Conservation (phyloP, 1,140 invertebrate species). For the Dendroctonus valens region DNA sequence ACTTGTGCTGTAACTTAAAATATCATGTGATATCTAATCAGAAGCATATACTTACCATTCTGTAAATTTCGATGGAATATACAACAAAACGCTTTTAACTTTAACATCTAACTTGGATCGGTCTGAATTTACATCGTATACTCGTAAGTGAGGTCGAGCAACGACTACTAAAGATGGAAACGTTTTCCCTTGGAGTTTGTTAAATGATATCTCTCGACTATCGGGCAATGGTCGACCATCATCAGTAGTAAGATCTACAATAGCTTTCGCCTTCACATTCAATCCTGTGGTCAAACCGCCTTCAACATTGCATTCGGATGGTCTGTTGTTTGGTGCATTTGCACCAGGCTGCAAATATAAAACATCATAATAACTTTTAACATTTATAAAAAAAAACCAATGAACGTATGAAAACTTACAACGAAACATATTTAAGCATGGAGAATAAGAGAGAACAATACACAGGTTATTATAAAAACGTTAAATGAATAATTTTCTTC, state of each 20-base stretch:
- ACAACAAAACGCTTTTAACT: slow-evolving; percentile 78
- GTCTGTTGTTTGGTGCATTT: slow-evolving; percentile 15
- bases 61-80: slow-evolving; percentile 75
- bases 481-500: too few relatives aligned
- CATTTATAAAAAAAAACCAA: too few relatives aligned
- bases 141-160: slow-evolving; percentile 70
- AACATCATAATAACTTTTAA: background rate
- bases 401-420: too few relatives aligned
- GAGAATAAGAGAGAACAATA: too few relatives aligned
- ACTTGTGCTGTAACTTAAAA: too few relatives aligned
- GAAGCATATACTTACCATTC: slow-evolving; percentile 61
- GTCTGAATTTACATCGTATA: slow-evolving; percentile 61
- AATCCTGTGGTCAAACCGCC: slow-evolving; percentile 37
- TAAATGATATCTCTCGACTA: slow-evolving; percentile 70
- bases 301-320: slow-evolving; percentile 47
- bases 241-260: slow-evolving; percentile 63
- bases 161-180: slow-evolving; percentile 81
- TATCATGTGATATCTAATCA: too few relatives aligned
- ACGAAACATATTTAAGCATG: too few relatives aligned
- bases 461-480: too few relatives aligned
- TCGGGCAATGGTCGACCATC: slow-evolving; percentile 61
- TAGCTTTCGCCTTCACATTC: slow-evolving; percentile 37
- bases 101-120: slow-evolving; percentile 64
- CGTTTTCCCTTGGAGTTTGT: slow-evolving; percentile 75
- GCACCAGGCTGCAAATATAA: slow-evolving; percentile 12